Evolutionary conservation across 2,797 vertebrate genomes (phyloP).

Genomic region (Girardinus metallicus): DNA sequence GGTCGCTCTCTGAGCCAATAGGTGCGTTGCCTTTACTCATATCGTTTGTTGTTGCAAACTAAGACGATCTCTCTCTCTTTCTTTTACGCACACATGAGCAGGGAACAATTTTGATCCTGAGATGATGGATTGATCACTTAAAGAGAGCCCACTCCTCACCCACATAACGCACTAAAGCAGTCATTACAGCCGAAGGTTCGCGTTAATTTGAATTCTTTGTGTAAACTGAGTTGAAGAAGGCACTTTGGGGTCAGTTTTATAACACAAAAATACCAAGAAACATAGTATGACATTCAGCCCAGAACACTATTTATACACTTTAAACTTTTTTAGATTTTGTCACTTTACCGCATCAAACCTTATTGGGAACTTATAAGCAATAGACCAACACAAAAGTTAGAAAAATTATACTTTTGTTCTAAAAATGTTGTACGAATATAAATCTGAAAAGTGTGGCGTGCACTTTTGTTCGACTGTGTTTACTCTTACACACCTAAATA

Average conservation of each 20-base stretch:
- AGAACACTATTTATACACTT: background rate
- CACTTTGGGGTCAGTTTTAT: background rate
- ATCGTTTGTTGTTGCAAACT: slow-evolving; percentile 66
- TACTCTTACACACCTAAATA: background rate
- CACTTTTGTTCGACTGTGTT: background rate
- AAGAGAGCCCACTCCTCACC: slow-evolving; percentile 35
- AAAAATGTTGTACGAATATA: background rate
- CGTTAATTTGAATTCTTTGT: slow-evolving; percentile 19
- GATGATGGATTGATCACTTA: slow-evolving; percentile 75
- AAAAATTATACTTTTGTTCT: background rate
- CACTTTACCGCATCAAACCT: background rate
- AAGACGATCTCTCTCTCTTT: slow-evolving; percentile 43
- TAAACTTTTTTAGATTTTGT: background rate
- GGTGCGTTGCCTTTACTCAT: slow-evolving; percentile 36
- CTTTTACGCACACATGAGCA: slow-evolving; percentile 31
- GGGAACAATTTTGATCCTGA: slow-evolving; percentile 59
- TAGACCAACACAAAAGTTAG: background rate
- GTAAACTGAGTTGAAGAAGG: slow-evolving; percentile 5
- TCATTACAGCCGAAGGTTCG: slow-evolving; percentile 5
- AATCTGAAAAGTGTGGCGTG: background rate
- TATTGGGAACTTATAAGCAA: background rate
- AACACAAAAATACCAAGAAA: background rate
- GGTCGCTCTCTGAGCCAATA: slow-evolving; percentile 78
- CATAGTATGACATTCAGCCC: background rate
- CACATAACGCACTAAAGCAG: slow-evolving; percentile 25